Evolutionary conservation across 2,888 invertebrate species (phyloP).

Genomic region (Sepiola atlantica): DNA sequence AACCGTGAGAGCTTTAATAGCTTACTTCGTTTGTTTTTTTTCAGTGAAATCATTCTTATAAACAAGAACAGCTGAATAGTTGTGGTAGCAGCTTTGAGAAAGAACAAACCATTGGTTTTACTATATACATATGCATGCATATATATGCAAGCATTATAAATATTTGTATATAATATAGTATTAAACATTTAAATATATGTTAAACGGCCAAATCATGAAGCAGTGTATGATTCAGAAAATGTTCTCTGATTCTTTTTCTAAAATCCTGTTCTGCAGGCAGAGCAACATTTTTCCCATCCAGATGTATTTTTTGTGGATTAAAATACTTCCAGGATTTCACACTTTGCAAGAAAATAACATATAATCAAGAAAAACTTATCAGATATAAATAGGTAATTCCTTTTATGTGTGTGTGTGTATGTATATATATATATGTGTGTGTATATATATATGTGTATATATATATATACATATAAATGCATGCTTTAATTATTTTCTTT

Average conservation of each 20-base stretch:
- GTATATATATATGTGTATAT: too few species aligned
- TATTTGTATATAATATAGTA: neutral
- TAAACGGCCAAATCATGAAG: neutral
- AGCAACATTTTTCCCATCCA: neutral
- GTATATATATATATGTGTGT: too few species aligned
- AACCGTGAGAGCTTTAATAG: constrained; percentile 14
- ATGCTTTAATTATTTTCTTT: neutral
- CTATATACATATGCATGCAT: neutral
- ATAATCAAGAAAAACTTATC: neutral
- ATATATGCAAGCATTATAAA: neutral
- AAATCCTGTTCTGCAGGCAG: neutral
- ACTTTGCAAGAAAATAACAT: neutral
- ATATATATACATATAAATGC: too few species aligned
- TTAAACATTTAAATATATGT: neutral
- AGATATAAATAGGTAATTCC: neutral
- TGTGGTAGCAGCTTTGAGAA: neutral
- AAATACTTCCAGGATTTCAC: constrained; percentile 1
- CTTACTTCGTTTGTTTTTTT: neutral
- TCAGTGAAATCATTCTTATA: neutral
- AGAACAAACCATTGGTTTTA: neutral
- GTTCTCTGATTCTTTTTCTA: neutral
- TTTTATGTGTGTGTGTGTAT: neutral
- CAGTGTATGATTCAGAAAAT: neutral
- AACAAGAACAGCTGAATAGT: neutral
- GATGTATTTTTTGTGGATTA: neutral